Evolutionary conservation across 92 coral and sea anemone species (phyloP), one percentile per base, ranked within the genome.

Genomic region (Bergia sp.): DNA sequence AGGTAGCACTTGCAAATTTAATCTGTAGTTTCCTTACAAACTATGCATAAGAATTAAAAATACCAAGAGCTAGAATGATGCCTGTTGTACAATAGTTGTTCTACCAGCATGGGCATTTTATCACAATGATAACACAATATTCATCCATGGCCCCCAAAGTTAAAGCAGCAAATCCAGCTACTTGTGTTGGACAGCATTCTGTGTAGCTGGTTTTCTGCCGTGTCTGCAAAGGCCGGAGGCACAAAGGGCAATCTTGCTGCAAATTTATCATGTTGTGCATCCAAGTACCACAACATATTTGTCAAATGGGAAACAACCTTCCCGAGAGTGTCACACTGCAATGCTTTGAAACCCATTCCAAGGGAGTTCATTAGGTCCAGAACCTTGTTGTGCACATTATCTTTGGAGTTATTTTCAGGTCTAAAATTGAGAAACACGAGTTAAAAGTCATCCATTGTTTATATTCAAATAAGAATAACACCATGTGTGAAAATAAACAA

Each of bases 391-490:
- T 23, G 39, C 21, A 29, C 76, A 23, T 71, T 71, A 9, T 71
- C 76, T 71, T 71, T 71, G 76, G 76, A 71, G 39, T 38, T 71
- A 71, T 71, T 71, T 71, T 71, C 15, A 71, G 41, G 29, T 72
- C 76, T 71, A 15, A 71, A 29, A 71, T 71, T 71, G 29, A 71
- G 39, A 29, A 71, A 38, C 76, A 71, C 29, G 37, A 66, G 12
- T 20, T 66, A 66, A 6, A 21, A 66, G 18, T 20, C 15, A 64
- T 21, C 71, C 71, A 15, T 5, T 21, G 38, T 67, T 16, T 4
- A 4, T 72, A 72, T 72, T 72, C 76, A 72, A 72, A 72, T 37
- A 72, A 18, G 42, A 29, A 38, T 15, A 37, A 73, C 9, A 3
- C 43, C 42, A 12, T 18, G 7, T 37, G 20, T 37, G 43, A 36